phyloP scores from a whole-genome alignment of 2,797 vertebrate genomes.

The Macrochelys suwanniensis region DNA sequence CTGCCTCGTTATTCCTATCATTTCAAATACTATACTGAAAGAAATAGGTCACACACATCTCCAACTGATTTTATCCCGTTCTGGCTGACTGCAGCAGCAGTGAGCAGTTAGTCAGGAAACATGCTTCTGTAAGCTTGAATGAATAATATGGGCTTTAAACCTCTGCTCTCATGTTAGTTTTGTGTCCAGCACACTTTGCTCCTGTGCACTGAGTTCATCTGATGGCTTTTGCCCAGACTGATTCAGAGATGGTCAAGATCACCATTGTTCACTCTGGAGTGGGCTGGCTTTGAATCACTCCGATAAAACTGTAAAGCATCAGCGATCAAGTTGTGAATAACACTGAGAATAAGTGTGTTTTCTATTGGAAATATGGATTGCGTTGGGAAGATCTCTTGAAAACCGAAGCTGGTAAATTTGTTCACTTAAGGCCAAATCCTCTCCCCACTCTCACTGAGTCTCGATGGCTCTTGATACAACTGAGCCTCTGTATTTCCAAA shows the following conservation, averaged over 20 bases:
- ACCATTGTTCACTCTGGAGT: background rate
- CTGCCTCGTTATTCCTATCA: background rate
- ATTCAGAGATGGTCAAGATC: background rate
- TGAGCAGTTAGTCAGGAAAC: background rate
- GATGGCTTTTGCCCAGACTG: background rate
- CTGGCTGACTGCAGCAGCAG: background rate
- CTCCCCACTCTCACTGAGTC: background rate
- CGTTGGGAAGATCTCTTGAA: background rate
- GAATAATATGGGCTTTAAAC: background rate
- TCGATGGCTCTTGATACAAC: background rate
- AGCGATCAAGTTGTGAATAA: fast-evolving
- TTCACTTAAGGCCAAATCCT: background rate
- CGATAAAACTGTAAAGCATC: background rate
- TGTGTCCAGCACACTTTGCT: background rate
- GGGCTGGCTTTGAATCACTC: background rate
- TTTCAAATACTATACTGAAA: background rate
- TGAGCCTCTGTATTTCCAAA: background rate
- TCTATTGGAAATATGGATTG: background rate
- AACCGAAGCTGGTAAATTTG: background rate
- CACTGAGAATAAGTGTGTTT: background rate
- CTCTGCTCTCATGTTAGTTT: background rate
- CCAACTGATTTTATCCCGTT: background rate
- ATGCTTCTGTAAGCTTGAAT: background rate
- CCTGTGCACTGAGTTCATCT: background rate
- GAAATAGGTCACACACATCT: background rate